Evolutionary conservation across 2,797 vertebrate species (phyloP).

Genomic region (Synanceia verrucosa): DNA sequence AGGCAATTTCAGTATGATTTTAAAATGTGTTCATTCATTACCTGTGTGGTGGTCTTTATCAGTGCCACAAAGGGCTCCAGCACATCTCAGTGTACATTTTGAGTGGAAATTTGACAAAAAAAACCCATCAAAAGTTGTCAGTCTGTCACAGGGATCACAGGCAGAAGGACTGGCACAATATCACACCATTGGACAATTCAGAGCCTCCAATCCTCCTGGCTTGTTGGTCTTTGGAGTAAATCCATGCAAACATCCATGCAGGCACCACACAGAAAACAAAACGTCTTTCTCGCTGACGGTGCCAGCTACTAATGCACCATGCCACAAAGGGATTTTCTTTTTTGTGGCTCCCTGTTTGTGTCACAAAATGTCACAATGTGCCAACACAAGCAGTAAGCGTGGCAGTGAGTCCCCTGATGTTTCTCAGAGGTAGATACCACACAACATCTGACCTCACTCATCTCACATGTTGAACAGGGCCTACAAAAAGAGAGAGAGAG

Average conservation of each 20-base stretch:
- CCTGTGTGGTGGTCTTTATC: too few species aligned
- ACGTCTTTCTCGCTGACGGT: slow-evolving; percentile 24
- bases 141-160: slow-evolving; percentile 8
- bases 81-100: background rate
- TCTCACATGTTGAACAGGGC: slow-evolving; percentile 2
- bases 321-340: slow-evolving; percentile 38
- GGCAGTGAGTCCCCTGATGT: slow-evolving; percentile 27
- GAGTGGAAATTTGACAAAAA: background rate
- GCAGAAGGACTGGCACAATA: slow-evolving; percentile 4
- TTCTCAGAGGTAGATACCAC: slow-evolving; percentile 30
- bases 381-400: slow-evolving; percentile 19
- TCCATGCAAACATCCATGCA: slow-evolving; percentile 49
- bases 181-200: slow-evolving; percentile 31
- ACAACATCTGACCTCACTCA: slow-evolving; percentile 22
- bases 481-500: background rate
- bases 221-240: slow-evolving; percentile 48
- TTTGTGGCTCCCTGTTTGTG: slow-evolving; percentile 41
- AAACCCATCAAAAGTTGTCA: slow-evolving; percentile 9
- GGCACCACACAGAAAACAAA: slow-evolving; percentile 34
- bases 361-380: slow-evolving; percentile 39
- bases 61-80: background rate
- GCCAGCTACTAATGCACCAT: slow-evolving; percentile 59
- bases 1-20: background rate
- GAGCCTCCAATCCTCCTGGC: slow-evolving; percentile 34
- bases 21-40: background rate